These are phyloP conservation scores for Drosophila pseudotakahashii DNA, from an alignment of 2,888 invertebrate species.

Conservation along the genomic window DNA sequence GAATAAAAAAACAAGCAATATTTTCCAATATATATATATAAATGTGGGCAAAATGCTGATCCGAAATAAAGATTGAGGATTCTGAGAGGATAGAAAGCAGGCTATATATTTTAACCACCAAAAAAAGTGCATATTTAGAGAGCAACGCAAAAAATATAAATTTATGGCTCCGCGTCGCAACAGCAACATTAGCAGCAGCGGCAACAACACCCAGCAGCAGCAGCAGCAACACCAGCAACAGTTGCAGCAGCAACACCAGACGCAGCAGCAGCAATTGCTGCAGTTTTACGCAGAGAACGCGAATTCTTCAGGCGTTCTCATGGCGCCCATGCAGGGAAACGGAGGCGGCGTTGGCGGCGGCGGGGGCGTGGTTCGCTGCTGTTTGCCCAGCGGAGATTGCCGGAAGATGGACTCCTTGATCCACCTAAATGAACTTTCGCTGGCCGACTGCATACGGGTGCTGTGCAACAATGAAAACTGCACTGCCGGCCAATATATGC, in stretches of 20 bases:
- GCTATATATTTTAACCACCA: background rate
- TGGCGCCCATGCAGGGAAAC: slow-evolving; percentile 77
- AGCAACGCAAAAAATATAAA: slow-evolving; percentile 62
- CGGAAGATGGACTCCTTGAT: slow-evolving; percentile 87
- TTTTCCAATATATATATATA: slow-evolving; percentile 8
- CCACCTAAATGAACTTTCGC: slow-evolving; percentile 89
- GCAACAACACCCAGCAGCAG: slow-evolving; percentile 47
- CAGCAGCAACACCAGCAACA: slow-evolving; percentile 29
- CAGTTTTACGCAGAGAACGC: slow-evolving; percentile 25
- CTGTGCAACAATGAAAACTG: slow-evolving; percentile 98
- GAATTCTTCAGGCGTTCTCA: slow-evolving; percentile 38
- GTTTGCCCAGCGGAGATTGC: slow-evolving; percentile 93
- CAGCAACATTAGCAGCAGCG: slow-evolving; percentile 65
- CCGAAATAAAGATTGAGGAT: slow-evolving; percentile 11
- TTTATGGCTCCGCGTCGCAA: slow-evolving; percentile 86
- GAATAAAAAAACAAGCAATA: slow-evolving; percentile 20
- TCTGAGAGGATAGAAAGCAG: background rate
- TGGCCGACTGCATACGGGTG: slow-evolving; percentile 93
- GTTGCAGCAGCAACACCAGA: slow-evolving; percentile 34
- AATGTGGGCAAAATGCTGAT: slow-evolving; percentile 25
- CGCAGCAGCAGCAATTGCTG: slow-evolving; percentile 36
- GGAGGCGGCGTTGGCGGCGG: slow-evolving; percentile 20
- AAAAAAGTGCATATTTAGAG: slow-evolving; percentile 4
- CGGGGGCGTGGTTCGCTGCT: slow-evolving; percentile 88
- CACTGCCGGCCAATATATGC: slow-evolving; percentile 95